These are phyloP conservation scores for Seira musarum DNA, from an alignment of 2,888 invertebrate species.

Conservation along the genomic window DNA sequence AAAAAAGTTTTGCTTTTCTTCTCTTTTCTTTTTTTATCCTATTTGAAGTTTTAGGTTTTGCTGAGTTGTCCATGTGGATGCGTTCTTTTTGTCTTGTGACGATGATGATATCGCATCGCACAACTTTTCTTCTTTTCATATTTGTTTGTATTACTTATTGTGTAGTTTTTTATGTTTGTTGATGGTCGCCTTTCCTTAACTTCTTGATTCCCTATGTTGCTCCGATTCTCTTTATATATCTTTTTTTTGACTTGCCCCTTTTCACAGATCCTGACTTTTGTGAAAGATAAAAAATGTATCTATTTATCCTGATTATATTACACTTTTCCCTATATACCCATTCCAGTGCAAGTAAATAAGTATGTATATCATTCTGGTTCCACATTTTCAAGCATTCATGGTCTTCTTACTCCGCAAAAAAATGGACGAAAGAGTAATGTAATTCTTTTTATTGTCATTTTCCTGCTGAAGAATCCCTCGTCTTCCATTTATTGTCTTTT, in stretches of 20 bases:
- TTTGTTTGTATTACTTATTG: slow-evolving; percentile 32
- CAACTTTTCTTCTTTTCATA: slow-evolving; percentile 25
- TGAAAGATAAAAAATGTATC: slow-evolving; percentile 7
- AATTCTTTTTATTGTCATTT: slow-evolving; percentile 62
- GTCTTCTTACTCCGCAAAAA: slow-evolving; percentile 23
- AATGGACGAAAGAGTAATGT: slow-evolving; percentile 44
- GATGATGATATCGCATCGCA: slow-evolving; percentile 13
- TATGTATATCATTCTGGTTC: not conserved
- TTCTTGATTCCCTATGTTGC: slow-evolving; percentile 25
- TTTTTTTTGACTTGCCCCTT: slow-evolving; percentile 10
- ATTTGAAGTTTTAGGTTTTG: slow-evolving; percentile 3
- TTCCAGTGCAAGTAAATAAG: not conserved
- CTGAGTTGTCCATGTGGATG: not conserved
- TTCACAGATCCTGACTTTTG: slow-evolving; percentile 17
- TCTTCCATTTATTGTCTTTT: slow-evolving; percentile 57
- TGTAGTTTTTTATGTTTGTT: slow-evolving; percentile 48
- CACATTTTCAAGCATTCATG: slow-evolving; percentile 27
- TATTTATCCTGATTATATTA: slow-evolving; percentile 22
- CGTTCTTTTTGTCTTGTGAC: not conserved
- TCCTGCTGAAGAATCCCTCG: slow-evolving; percentile 49
- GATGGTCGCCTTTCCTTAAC: slow-evolving; percentile 44
- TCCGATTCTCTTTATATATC: slow-evolving; percentile 7
- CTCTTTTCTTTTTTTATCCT: slow-evolving; percentile 20
- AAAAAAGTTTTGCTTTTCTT: slow-evolving; percentile 37
- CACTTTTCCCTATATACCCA: not conserved